Evolutionary conservation across 2,888 invertebrate genomes (phyloP).

Genomic region (Tupiocoris notatus): DNA sequence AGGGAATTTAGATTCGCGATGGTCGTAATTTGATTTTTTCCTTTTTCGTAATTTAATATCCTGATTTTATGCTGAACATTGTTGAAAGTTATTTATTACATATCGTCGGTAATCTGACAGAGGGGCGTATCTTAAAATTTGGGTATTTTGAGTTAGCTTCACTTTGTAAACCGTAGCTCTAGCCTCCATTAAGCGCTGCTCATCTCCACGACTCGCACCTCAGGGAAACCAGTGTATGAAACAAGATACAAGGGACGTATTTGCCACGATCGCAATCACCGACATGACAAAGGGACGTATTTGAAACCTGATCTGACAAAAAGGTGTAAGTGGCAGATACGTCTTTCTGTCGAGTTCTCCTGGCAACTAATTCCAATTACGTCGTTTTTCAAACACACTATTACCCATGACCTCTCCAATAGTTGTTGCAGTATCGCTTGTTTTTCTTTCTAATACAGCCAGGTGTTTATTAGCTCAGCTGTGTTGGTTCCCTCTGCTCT

Average conservation of each 20-base stretch:
- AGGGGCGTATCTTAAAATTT: too few relatives aligned
- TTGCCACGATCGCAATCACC: not conserved
- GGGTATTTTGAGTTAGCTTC: conserved; percentile 4
- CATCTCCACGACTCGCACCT: not conserved
- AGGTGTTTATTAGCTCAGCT: not conserved
- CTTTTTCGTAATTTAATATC: too few relatives aligned
- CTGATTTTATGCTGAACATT: too few relatives aligned
- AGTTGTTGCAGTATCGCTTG: not conserved
- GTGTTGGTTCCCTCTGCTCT: conserved; percentile 1
- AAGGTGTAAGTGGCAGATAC: not conserved
- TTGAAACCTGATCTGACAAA: too few relatives aligned
- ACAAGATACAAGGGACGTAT: not conserved
- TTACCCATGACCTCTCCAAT: conserved; percentile 4
- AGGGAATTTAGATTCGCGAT: too few relatives aligned
- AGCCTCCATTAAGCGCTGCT: not conserved
- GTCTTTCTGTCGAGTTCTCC: not conserved
- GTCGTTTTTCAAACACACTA: not conserved
- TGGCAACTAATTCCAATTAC: not conserved
- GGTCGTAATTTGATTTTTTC: too few relatives aligned
- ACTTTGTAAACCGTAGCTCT: conserved; percentile 1
- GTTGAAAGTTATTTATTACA: too few relatives aligned
- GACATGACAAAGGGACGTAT: conserved; percentile 10
- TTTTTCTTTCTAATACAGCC: not conserved
- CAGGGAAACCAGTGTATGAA: not conserved
- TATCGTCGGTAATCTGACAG: too few relatives aligned